phyloP scores from a whole-genome alignment of 1,140 invertebrate genomes.

The Liolophura sinensis region DNA sequence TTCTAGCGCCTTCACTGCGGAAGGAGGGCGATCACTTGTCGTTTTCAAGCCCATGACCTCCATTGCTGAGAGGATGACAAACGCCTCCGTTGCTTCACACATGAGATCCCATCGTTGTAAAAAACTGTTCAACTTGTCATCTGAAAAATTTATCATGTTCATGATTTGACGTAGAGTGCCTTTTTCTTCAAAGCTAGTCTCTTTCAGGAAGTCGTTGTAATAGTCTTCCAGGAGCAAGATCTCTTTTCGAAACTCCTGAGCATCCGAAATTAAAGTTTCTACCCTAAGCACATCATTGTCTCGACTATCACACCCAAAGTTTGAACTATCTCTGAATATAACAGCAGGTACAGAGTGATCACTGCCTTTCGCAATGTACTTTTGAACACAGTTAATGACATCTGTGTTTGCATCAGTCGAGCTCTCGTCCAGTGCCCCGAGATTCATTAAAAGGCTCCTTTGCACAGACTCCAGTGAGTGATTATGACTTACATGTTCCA shows the following conservation, averaged over 20 bases:
- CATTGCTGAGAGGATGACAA: conserved; percentile 5
- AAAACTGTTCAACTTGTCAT: conserved; percentile 15
- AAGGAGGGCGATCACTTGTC: background rate
- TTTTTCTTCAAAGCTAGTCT: conserved; percentile 15
- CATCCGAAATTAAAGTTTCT: conserved; percentile 13
- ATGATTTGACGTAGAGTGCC: conserved; percentile 17
- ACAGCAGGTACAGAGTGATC: conserved; percentile 2
- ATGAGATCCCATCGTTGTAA: conserved; percentile 15
- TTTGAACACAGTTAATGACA: conserved; percentile 8
- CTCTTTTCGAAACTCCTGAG: conserved; percentile 22
- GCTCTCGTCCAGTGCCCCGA: conserved; percentile 12
- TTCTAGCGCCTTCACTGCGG: conserved; percentile 3
- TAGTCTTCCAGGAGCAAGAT: conserved; percentile 17
- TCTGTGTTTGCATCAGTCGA: conserved; percentile 14
- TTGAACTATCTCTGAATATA: conserved; percentile 9
- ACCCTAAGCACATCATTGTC: conserved; percentile 10
- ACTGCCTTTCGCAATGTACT: conserved; percentile 7
- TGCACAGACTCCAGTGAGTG: background rate
- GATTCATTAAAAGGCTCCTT: conserved; percentile 14
- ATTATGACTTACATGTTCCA: conserved; percentile 4
- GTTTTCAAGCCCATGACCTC: background rate
- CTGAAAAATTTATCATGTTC: conserved; percentile 16
- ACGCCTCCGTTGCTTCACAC: conserved; percentile 2
- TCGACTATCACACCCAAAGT: conserved; percentile 12
- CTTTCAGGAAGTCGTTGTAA: conserved; percentile 14